Percentiles rank a stretch among this genome's conserved stretches.
Conservation (phyloP, 1,140 invertebrate species). For the Zelostemma sp. region DNA sequence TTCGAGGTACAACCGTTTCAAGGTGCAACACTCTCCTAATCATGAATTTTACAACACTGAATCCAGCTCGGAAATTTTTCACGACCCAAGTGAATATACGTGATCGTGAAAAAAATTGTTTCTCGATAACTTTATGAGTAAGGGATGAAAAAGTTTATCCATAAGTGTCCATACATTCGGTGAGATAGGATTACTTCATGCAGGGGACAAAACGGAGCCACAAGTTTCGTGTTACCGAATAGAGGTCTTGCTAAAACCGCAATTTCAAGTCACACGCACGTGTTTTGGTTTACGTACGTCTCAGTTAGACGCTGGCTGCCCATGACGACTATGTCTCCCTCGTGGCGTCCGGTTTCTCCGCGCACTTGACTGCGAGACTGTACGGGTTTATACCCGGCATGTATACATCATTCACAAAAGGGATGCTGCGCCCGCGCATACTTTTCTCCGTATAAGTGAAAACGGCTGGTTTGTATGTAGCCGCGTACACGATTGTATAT, state of each 20-base stretch:
- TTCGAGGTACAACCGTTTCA: no score
- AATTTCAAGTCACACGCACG: slow-evolving; percentile 4
- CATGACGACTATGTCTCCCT: slow-evolving; percentile 6
- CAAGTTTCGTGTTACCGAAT: background rate
- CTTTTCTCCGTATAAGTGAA: slow-evolving; percentile 15
- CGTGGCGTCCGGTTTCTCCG: slow-evolving; percentile 2
- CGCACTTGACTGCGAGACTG: slow-evolving; percentile 9
- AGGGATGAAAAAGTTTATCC: no score
- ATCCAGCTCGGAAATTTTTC: no score
- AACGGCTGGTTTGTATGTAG: slow-evolving; percentile 8
- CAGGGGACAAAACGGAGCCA: background rate
- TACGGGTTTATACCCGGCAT: slow-evolving; percentile 4
- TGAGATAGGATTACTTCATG: no score
- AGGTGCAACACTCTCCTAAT: no score
- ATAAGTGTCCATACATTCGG: no score
- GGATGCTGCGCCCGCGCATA: slow-evolving; percentile 14
- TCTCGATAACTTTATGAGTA: no score
- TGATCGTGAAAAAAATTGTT: no score
- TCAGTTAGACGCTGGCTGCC: slow-evolving; percentile 1
- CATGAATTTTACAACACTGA: no score
- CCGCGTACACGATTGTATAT: background rate
- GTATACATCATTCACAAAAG: slow-evolving; percentile 10
- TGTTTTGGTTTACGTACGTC: slow-evolving; percentile 11
- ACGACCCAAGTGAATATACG: no score
- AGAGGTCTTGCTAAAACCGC: slow-evolving; percentile 1